phyloP scores from a whole-genome alignment of 1,140 invertebrate species.

The Euborellia annulipes region DNA sequence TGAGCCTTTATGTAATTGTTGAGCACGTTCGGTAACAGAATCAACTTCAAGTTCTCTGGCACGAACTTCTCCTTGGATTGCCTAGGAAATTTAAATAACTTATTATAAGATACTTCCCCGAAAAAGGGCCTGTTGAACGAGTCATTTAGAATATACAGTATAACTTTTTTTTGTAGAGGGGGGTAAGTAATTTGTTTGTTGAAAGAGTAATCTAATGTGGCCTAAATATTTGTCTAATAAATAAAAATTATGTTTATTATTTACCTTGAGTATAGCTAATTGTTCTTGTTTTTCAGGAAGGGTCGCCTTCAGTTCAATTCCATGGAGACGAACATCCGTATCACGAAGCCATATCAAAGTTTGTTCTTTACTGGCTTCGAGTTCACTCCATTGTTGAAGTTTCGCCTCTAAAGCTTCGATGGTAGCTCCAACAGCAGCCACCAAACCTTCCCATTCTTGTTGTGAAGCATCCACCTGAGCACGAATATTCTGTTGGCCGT shows the following conservation, averaged over 20 bases:
- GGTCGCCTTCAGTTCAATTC: conserved; percentile 72
- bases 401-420: conserved; percentile 64
- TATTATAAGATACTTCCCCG: too few species aligned
- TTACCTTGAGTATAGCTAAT: conserved; percentile 50
- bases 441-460: conserved; percentile 76
- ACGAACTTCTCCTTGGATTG: conserved; percentile 70
- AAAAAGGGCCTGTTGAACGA: too few species aligned
- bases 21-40: conserved; percentile 75
- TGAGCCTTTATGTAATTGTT: conserved; percentile 57
- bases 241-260: not conserved
- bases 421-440: conserved; percentile 52
- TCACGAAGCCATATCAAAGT: conserved; percentile 78
- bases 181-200: too few species aligned
- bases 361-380: conserved; percentile 71
- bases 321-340: conserved; percentile 73
- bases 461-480: conserved; percentile 73
- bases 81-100: conserved; percentile 30
- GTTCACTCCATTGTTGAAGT: conserved; percentile 79
- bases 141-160: too few species aligned
- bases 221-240: conserved; percentile 1
- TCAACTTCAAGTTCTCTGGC: conserved; percentile 89
- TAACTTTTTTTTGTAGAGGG: too few species aligned
- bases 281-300: conserved; percentile 70
- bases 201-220: too few species aligned
- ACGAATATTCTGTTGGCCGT: conserved; percentile 70